A percentile compares a stretch with the other conserved stretches of the same genome.
These are phyloP conservation scores for Poecilus cupreus DNA, from an alignment of 2,888 invertebrate species.

Conservation along the genomic window DNA sequence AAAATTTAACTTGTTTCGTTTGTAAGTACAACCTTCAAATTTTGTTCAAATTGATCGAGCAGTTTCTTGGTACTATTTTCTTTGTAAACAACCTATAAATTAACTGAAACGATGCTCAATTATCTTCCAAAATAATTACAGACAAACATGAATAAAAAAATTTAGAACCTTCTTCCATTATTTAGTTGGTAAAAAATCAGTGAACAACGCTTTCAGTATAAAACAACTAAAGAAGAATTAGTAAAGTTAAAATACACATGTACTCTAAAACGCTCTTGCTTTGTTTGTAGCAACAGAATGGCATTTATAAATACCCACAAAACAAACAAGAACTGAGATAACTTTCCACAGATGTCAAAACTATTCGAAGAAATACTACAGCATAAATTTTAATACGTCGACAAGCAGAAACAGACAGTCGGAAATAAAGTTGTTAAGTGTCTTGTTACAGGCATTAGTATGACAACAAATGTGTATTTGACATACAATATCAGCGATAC, in stretches of 20 bases:
- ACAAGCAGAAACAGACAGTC: background rate
- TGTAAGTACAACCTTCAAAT: no score
- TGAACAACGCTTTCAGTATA: background rate
- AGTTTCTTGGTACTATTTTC: no score
- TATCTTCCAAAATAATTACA: no score
- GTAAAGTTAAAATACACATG: background rate
- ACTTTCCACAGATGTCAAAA: conserved; percentile 39
- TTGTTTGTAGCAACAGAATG: background rate
- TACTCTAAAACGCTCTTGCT: background rate
- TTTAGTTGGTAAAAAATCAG: no score
- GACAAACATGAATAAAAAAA: no score
- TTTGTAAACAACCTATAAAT: no score
- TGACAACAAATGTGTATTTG: conserved; percentile 22
- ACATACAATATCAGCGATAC: conserved; percentile 13
- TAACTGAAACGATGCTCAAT: no score
- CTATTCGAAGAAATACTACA: conserved; percentile 22
- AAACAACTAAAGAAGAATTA: background rate
- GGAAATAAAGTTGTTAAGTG: conserved; percentile 11
- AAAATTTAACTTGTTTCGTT: no score
- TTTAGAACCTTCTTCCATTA: no score
- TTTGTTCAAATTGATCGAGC: no score
- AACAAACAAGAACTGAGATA: background rate
- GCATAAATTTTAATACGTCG: conserved; percentile 34
- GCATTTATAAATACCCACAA: conserved; percentile 38
- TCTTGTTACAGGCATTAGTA: background rate